These are phyloP conservation scores for Otus scops DNA, from an alignment of 2,797 vertebrate genomes.

Conservation along the genomic window DNA sequence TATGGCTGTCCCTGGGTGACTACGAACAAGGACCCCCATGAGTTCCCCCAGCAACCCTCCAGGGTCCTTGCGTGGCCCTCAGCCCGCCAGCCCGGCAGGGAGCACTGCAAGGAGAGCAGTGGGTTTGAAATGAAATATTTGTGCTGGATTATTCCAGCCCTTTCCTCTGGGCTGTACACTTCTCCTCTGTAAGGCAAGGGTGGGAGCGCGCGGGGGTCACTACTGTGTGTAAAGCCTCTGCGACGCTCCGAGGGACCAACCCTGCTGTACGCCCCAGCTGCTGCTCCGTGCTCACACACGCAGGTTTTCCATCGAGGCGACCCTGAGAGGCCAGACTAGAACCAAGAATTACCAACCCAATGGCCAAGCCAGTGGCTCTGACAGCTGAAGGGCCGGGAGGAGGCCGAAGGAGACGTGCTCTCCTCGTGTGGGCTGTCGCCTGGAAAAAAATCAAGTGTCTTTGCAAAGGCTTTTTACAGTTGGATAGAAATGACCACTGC, in stretches of 20 bases:
- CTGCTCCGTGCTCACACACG: background rate
- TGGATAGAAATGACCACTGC: background rate
- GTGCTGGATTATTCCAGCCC: background rate
- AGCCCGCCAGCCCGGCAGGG: background rate
- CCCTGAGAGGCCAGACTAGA: background rate
- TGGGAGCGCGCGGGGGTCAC: background rate
- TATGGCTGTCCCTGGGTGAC: slow-evolving; percentile 78
- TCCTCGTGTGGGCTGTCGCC: fast-evolving
- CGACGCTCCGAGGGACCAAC: fast-evolving
- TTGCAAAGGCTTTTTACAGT: background rate
- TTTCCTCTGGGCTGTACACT: background rate
- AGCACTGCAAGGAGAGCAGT: background rate
- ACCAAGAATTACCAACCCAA: background rate
- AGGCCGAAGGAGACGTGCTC: background rate
- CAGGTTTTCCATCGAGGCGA: background rate
- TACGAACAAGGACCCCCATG: slow-evolving; percentile 56
- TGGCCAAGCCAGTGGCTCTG: background rate
- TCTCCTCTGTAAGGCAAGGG: background rate
- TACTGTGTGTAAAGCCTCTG: background rate
- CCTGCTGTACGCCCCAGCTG: background rate
- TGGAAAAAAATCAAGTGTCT: background rate
- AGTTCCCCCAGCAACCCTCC: background rate
- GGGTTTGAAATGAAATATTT: background rate
- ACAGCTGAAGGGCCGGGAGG: background rate
- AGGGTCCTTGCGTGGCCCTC: background rate